phyloP scores from a whole-genome alignment of 2,113 vertebrate genomes.

The Neodontobutis hainanensis region DNA sequence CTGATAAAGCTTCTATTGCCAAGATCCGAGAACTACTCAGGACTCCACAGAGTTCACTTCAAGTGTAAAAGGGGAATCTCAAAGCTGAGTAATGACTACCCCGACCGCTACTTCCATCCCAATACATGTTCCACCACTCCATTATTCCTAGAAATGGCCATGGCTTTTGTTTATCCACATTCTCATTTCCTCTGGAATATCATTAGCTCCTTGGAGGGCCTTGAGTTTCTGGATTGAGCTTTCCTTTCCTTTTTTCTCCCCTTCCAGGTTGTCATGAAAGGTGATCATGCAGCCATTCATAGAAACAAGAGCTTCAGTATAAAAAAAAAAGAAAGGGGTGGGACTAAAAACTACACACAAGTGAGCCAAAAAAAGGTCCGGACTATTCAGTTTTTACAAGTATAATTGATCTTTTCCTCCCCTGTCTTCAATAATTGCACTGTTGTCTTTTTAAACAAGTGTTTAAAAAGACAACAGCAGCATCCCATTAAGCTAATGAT shows the following conservation, averaged over 20 bases:
- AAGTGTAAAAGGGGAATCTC: conserved; percentile 38
- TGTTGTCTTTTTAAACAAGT: conserved; percentile 39
- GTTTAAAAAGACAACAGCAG: conserved; percentile 27
- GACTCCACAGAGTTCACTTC: background rate
- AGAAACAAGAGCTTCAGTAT: conserved; percentile 29
- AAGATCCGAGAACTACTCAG: background rate
- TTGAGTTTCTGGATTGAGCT: conserved; percentile 30
- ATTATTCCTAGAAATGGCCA: conserved; percentile 57
- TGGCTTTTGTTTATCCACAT: conserved; percentile 44
- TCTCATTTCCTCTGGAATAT: conserved; percentile 70
- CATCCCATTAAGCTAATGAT: conserved; percentile 36
- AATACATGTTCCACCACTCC: conserved; percentile 20
- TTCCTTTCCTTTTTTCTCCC: conserved; percentile 17
- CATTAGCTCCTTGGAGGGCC: conserved; percentile 41
- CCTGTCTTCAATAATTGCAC: conserved; percentile 3
- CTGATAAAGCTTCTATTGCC: conserved; percentile 47
- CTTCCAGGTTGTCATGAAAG: conserved; percentile 56
- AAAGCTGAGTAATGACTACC: background rate
- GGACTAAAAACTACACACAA: background rate
- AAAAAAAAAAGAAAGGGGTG: conserved; percentile 3
- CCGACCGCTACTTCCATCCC: background rate
- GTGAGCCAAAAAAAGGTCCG: conserved; percentile 19
- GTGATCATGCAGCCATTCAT: conserved; percentile 54
- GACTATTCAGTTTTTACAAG: conserved; percentile 29
- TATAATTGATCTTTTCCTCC: conserved; percentile 26